Evolutionary conservation across 2,113 vertebrate species (phyloP).

Genomic region (Zosterops hypoxanthus): DNA sequence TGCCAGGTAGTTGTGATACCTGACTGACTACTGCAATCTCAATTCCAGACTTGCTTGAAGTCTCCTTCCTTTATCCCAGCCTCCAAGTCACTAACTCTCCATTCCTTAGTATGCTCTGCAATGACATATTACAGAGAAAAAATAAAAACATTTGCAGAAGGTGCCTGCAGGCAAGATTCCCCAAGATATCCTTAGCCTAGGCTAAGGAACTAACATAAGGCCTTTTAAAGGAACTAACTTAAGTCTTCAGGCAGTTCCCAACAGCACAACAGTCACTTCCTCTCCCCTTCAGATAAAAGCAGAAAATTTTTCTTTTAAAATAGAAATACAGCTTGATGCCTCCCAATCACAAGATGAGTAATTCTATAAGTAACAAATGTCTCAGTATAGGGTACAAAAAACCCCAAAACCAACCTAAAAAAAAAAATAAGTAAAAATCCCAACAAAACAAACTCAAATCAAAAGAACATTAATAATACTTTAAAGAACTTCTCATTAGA

Average conservation of each 20-base stretch:
- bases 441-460: neutral
- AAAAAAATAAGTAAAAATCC: neutral
- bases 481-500: neutral
- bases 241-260: neutral
- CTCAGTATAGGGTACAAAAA: neutral
- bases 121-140: neutral
- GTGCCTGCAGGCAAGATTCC: neutral
- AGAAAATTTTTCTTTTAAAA: neutral
- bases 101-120: neutral
- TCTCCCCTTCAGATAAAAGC: neutral
- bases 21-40: neutral
- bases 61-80: neutral
- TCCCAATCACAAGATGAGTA: neutral
- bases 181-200: neutral
- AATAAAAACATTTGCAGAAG: neutral
- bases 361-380: neutral
- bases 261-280: neutral
- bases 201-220: neutral
- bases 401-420: fast-evolving
- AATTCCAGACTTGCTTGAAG: neutral
- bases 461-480: neutral
- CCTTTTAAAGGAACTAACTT: neutral
- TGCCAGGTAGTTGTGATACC: neutral
- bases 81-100: neutral
- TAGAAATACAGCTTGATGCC: neutral